Conservation (phyloP, 2,113 vertebrate genomes). For the Hymenochirus boettgeri region DNA sequence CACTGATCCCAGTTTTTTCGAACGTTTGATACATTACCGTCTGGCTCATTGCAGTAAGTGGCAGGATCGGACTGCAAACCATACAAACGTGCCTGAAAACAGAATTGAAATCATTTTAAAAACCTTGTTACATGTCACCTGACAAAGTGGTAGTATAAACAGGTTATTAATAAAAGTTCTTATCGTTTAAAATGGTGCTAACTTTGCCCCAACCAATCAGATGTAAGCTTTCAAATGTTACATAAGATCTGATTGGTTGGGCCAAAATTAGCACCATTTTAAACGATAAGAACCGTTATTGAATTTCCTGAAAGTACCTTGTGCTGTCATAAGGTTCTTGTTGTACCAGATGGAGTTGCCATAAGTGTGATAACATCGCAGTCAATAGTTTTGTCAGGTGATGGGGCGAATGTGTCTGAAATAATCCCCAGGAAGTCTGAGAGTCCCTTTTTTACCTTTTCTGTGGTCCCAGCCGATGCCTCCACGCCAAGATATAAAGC, state of each 20-base stretch:
- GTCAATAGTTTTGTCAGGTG: conserved; percentile 94
- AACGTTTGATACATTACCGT: conserved; percentile 64
- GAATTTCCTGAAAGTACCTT: too few species aligned
- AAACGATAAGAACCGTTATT: too few species aligned
- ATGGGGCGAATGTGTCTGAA: conserved; percentile 91
- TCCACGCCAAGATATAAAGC: conserved; percentile 59
- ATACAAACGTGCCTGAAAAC: conserved; percentile 86
- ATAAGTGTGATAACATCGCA: conserved; percentile 94
- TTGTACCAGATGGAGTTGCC: conserved; percentile 89
- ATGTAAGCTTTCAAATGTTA: too few species aligned
- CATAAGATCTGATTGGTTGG: too few species aligned
- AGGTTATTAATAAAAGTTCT: too few species aligned
- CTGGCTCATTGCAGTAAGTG: conserved; percentile 97
- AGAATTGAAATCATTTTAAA: background rate
- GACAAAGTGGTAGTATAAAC: too few species aligned
- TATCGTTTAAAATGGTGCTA: too few species aligned
- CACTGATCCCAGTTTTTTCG: too few species aligned
- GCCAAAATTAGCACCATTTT: too few species aligned
- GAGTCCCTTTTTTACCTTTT: conserved; percentile 90
- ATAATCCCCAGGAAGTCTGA: conserved; percentile 94
- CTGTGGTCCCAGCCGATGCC: conserved; percentile 82
- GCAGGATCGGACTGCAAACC: conserved; percentile 93
- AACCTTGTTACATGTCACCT: too few species aligned
- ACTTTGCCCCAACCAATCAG: too few species aligned
- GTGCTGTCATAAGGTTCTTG: conserved; percentile 89